These are phyloP conservation scores for Zonotrichia albicollis DNA, from an alignment of 2,797 vertebrate genomes.

Conservation along the genomic window DNA sequence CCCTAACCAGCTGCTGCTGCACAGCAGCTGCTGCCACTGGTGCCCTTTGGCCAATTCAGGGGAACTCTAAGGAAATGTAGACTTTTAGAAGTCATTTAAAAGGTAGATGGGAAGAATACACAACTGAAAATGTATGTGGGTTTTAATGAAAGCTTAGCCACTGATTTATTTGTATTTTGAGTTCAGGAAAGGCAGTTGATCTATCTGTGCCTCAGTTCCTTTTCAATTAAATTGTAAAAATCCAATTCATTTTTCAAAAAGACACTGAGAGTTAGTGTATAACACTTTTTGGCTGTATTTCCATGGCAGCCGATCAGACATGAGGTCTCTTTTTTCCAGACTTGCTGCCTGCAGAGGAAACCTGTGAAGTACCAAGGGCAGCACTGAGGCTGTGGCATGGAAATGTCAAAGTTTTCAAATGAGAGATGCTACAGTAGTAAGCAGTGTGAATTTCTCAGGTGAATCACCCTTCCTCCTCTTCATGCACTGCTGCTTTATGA, in stretches of 20 bases:
- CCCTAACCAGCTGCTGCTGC: background rate
- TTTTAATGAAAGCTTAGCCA: background rate
- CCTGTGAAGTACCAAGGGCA: background rate
- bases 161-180: background rate
- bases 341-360: background rate
- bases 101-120: background rate
- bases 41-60: background rate
- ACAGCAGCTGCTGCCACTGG: background rate
- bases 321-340: background rate
- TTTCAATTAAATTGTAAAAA: background rate
- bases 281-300: background rate
- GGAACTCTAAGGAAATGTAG: background rate
- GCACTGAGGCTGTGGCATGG: background rate
- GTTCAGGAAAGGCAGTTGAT: background rate
- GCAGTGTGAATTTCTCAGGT: background rate
- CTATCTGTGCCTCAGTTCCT: background rate
- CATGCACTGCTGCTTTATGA: background rate
- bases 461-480: background rate
- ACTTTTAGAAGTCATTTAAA: background rate
- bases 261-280: background rate
- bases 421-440: background rate
- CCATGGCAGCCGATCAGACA: background rate
- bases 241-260: background rate
- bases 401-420: background rate
- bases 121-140: background rate